A percentile compares a stretch with the other conserved stretches of the same genome.
Evolutionary conservation across 2,797 vertebrate genomes (phyloP).

Genomic region (Cossypha caffra): DNA sequence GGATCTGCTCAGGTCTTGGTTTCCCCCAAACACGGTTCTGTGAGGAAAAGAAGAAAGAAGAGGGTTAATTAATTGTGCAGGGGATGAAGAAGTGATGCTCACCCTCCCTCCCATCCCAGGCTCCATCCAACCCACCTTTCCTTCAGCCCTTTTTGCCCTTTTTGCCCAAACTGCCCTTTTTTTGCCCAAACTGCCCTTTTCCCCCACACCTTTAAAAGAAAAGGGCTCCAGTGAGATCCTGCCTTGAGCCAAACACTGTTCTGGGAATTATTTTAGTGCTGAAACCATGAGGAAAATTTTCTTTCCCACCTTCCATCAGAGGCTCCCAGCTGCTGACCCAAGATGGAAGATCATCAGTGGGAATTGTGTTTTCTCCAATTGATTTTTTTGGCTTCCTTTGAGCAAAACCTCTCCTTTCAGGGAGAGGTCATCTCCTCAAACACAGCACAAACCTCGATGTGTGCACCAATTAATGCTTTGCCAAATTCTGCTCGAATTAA

Average conservation of each 20-base stretch:
- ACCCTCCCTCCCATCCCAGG: neutral
- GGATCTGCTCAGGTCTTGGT: neutral
- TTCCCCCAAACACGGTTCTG: neutral
- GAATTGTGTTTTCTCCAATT: neutral
- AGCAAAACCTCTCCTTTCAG: neutral
- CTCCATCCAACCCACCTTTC: neutral
- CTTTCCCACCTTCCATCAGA: neutral
- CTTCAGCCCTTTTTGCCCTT: neutral
- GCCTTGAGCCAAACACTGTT: neutral
- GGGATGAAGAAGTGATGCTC: neutral
- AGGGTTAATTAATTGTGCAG: neutral
- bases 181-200: neutral
- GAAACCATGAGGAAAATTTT: neutral
- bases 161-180: neutral
- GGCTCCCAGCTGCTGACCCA: neutral
- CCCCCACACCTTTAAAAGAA: neutral
- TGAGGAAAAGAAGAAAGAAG: neutral
- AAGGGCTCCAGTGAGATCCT: neutral
- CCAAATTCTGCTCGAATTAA: neutral
- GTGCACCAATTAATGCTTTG: neutral
- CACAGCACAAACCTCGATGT: fast-evolving
- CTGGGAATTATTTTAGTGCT: neutral
- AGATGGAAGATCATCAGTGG: neutral
- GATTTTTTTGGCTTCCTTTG: neutral
- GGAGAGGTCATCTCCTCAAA: neutral